Conservation (phyloP, 2,113 vertebrate genomes). For the Sialia sialis region DNA sequence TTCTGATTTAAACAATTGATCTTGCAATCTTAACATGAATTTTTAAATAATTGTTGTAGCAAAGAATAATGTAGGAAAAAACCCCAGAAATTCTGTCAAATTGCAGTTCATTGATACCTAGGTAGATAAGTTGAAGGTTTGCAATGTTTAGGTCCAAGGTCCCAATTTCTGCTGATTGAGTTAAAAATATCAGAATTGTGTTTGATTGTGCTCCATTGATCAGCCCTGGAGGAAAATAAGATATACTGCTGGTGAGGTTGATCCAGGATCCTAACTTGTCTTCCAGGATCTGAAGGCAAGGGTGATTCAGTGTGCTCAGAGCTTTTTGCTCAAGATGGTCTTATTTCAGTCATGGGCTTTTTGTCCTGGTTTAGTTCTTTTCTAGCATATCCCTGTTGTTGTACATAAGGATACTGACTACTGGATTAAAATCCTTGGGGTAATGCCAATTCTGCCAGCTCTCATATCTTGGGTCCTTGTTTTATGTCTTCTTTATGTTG, state of each 20-base stretch:
- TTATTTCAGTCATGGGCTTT: background rate
- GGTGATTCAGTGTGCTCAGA: background rate
- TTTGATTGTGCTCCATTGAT: background rate
- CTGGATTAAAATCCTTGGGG: background rate
- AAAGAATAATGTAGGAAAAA: background rate
- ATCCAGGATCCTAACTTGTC: background rate
- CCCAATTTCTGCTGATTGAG: background rate
- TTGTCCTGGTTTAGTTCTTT: background rate
- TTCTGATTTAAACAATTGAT: background rate
- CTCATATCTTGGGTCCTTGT: background rate
- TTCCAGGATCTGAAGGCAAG: background rate
- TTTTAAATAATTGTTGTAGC: background rate
- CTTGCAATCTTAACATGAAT: background rate
- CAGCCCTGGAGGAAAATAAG: background rate
- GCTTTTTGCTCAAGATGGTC: background rate
- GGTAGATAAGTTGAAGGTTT: background rate
- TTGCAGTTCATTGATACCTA: background rate
- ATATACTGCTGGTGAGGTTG: background rate
- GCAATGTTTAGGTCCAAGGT: background rate
- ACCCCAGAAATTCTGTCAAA: background rate
- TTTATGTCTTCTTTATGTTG: background rate
- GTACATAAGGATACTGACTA: background rate
- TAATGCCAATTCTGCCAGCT: background rate
- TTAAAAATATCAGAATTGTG: background rate
- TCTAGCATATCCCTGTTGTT: background rate